Evolutionary conservation across 2,888 invertebrate species (phyloP).

Genomic region (Sympetrum striolatum): DNA sequence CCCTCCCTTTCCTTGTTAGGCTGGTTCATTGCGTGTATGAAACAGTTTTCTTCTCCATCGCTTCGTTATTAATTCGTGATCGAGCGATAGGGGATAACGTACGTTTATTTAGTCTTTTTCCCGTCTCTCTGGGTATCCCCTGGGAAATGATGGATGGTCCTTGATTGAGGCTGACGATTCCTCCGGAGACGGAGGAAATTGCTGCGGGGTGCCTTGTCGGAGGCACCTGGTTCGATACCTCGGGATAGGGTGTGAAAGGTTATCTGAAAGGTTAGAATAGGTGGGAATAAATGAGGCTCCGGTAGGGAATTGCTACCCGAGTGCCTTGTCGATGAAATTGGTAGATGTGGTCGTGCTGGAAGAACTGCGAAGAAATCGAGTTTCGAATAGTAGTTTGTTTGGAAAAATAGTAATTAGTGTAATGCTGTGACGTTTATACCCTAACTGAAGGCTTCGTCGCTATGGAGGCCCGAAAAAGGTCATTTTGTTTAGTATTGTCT

Average conservation of each 20-base stretch:
- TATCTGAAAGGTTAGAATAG: background rate
- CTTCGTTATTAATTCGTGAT: background rate
- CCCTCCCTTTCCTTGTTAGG: background rate
- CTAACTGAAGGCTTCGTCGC: no score
- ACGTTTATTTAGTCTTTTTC: background rate
- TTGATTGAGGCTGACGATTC: background rate
- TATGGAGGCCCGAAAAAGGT: no score
- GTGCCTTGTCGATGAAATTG: no score
- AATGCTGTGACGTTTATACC: no score
- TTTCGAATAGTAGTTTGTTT: no score
- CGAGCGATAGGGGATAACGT: background rate
- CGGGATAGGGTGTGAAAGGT: background rate
- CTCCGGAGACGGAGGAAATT: background rate
- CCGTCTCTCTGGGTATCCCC: background rate
- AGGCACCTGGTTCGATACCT: background rate
- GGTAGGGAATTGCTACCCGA: background rate
- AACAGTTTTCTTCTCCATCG: background rate
- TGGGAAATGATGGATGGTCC: background rate
- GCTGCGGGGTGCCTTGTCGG: background rate
- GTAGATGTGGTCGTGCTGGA: no score
- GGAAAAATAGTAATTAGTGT: no score
- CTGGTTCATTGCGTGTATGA: background rate
- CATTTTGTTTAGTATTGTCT: no score
- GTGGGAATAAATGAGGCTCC: background rate
- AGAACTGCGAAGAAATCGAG: no score